Base-by-base conservation (phyloP, 1,140 invertebrate genomes). In the Calliphora vicina region DNA sequence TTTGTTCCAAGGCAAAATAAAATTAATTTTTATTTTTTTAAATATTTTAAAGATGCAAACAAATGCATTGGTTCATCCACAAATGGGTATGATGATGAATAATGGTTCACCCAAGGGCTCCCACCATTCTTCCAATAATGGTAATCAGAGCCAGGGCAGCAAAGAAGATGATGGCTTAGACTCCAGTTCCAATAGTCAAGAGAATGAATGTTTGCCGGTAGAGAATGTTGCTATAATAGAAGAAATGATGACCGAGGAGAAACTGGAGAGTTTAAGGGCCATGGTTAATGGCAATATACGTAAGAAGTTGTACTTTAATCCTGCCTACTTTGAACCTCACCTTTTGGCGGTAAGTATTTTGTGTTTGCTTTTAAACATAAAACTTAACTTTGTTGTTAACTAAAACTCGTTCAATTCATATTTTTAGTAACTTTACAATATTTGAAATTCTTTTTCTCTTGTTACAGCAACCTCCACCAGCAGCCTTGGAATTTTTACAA, bases 281-380 rank as follows among this genome's bases (percentile, higher is more conserved):
- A 94, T 95, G 83, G 92, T 91, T 23, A 93, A 92, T 85, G 92
- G 94, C 10, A 93, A 92, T 82, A 93, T 94, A 10, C 91, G 95
- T 81, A 93, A 94, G 83, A 97, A 97, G 86, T 91, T 97, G 0
- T 97, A 97, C 87, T 97, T 97, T 85, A 97, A 97, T 90, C 96
- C 96, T 1, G 95, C 96, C 2, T 97, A 96, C 87, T 97, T 97
- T 87, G 96, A 97, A 87, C 95, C 95, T 61, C 95, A 97, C 87
- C 87, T 97, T 27, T 91, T 97, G 86, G 90, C 95, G 91, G 96
- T 97, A 92, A 93, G 93, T 91, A 10, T 10, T 23, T 61, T 25
- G 23, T 12, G 15, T 26, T 15, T 9, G 8, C n/a, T n/a, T n/a
- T n/a, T n/a, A 61, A 29, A n/a, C 42, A 29, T 25, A 10, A 26